phyloP scores from a whole-genome alignment of 1,140 invertebrate genomes.

The Dendrolimus kikuchii region DNA sequence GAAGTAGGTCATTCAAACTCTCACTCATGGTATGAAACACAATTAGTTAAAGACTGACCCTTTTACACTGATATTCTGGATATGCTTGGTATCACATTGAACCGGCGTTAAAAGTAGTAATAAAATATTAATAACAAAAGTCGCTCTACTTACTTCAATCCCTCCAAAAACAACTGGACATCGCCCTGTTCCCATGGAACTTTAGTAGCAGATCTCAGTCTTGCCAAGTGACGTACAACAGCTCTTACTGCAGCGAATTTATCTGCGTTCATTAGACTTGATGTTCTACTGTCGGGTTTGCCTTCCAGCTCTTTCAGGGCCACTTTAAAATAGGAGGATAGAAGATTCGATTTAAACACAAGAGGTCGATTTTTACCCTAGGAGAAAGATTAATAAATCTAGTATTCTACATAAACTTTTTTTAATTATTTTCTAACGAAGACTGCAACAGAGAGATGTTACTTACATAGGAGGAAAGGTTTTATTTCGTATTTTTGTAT shows the following conservation, averaged over 20 bases:
- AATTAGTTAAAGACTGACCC: no score
- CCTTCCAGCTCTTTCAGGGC: constrained; percentile 62
- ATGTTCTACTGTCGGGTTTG: constrained; percentile 47
- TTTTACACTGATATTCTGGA: no score
- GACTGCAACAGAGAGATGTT: neutral
- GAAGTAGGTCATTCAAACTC: no score
- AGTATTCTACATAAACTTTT: no score
- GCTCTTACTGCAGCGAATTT: constrained; percentile 53
- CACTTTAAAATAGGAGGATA: constrained; percentile 32
- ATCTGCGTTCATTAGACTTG: constrained; percentile 47
- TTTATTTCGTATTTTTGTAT: constrained; percentile 61
- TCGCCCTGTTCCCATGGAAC: constrained; percentile 38
- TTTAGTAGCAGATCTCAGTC: constrained; percentile 37
- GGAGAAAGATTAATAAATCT: no score
- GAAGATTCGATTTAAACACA: no score
- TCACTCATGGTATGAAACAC: no score
- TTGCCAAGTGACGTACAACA: constrained; percentile 45
- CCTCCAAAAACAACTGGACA: constrained; percentile 41
- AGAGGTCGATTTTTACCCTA: no score
- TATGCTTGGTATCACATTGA: no score
- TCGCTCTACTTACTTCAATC: constrained; percentile 29
- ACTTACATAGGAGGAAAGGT: constrained; percentile 58
- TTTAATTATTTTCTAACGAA: no score
- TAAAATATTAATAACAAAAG: no score
- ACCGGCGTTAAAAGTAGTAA: no score